phyloP scores from a whole-genome alignment of 2,888 invertebrate genomes.

The Leptura quadrifasciata region DNA sequence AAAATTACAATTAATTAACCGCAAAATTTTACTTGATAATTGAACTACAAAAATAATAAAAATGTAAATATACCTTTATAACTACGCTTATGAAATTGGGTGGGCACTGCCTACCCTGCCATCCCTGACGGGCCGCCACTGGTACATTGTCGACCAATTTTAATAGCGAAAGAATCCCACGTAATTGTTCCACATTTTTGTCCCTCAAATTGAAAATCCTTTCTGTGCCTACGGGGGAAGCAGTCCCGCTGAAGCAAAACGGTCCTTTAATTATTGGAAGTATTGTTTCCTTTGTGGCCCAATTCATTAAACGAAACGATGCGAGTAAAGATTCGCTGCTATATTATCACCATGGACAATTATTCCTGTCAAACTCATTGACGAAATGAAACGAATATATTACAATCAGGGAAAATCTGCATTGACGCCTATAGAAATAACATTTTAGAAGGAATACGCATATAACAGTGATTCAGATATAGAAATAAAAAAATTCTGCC shows the following conservation, averaged over 20 bases:
- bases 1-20: too few relatives aligned
- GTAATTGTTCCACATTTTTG: background rate
- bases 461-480: too few relatives aligned
- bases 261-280: background rate
- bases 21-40: too few relatives aligned
- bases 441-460: too few relatives aligned
- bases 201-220: background rate
- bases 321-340: background rate
- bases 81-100: too few relatives aligned
- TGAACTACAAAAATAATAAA: too few relatives aligned
- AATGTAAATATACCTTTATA: too few relatives aligned
- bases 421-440: too few relatives aligned
- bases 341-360: background rate
- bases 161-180: background rate
- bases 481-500: too few relatives aligned
- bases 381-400: background rate
- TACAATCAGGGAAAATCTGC: background rate
- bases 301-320: background rate
- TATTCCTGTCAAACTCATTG: background rate
- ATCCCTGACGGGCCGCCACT: too few relatives aligned
- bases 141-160: background rate
- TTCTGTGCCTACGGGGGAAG: background rate
- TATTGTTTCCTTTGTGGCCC: background rate
- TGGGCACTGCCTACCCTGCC: too few relatives aligned
- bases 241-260: background rate